A percentile compares a stretch with the other conserved stretches of the same genome.
Conservation (phyloP, 2,888 invertebrate genomes). For the Lasioglossum calceatum region DNA sequence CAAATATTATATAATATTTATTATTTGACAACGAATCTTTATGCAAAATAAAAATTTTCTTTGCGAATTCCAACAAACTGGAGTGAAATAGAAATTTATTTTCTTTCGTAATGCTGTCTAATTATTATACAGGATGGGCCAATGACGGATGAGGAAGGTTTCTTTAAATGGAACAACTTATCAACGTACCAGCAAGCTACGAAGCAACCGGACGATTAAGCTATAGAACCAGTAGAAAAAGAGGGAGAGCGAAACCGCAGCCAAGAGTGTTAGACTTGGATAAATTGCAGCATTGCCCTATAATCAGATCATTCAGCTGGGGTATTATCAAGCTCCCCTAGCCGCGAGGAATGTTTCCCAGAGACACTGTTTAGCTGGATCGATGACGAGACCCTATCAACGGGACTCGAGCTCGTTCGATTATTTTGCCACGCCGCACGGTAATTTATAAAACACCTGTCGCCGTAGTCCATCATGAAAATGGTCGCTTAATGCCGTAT, state of each 20-base stretch:
- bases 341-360: not conserved
- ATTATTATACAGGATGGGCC: no score
- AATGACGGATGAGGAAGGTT: no score
- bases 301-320: not conserved
- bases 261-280: not conserved
- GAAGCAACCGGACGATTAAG: not conserved
- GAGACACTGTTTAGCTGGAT: not conserved
- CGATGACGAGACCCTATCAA: not conserved
- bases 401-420: not conserved
- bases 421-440: not conserved
- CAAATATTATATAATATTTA: no score
- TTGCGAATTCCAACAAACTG: no score
- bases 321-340: not conserved
- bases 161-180: not conserved
- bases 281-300: not conserved
- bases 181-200: not conserved
- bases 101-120: no score
- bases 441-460: slow-evolving; percentile 5
- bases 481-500: not conserved
- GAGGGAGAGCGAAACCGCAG: no score
- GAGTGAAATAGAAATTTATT: no score
- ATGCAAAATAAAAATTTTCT: no score
- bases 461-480: not conserved
- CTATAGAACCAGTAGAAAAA: not conserved
- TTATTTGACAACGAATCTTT: no score